Percentiles rank a stretch among this genome's conserved stretches.
These are phyloP conservation scores for Polyommatus iphigenia DNA, from an alignment of 2,888 invertebrate species.

Conservation along the genomic window DNA sequence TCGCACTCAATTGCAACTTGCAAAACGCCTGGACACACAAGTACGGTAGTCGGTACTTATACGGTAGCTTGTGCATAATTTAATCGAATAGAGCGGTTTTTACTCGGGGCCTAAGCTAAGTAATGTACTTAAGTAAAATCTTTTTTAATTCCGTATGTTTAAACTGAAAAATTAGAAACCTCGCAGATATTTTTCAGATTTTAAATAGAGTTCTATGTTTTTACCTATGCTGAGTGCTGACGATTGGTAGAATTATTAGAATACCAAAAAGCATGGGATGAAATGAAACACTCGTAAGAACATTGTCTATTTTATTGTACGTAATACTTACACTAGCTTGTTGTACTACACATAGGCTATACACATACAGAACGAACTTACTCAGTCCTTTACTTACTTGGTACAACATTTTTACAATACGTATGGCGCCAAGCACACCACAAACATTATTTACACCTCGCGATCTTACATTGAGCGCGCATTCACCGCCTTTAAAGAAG, in stretches of 20 bases:
- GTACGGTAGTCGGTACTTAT: too few relatives aligned
- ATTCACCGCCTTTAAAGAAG: background rate
- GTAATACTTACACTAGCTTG: conserved; percentile 66
- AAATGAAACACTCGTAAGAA: conserved; percentile 64
- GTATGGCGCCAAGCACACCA: conserved; percentile 33
- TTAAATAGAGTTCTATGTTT: too few relatives aligned
- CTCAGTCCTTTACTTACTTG: conserved; percentile 59
- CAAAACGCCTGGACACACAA: too few relatives aligned
- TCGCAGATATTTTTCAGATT: too few relatives aligned
- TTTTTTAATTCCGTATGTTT: too few relatives aligned
- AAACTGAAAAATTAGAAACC: too few relatives aligned
- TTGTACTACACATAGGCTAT: conserved; percentile 59
- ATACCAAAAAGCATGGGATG: background rate
- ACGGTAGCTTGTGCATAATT: too few relatives aligned
- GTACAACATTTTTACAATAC: conserved; percentile 32
- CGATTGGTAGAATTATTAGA: background rate
- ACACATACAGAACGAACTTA: conserved; percentile 53
- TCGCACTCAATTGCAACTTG: too few relatives aligned
- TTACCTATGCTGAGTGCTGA: too few relatives aligned
- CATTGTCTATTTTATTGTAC: conserved; percentile 77
- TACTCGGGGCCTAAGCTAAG: too few relatives aligned
- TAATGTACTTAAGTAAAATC: too few relatives aligned
- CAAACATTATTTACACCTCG: conserved; percentile 15
- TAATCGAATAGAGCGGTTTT: too few relatives aligned
- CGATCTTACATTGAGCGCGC: conserved; percentile 15